Conservation (phyloP, 2,113 vertebrate species). For the Verasper variegatus region DNA sequence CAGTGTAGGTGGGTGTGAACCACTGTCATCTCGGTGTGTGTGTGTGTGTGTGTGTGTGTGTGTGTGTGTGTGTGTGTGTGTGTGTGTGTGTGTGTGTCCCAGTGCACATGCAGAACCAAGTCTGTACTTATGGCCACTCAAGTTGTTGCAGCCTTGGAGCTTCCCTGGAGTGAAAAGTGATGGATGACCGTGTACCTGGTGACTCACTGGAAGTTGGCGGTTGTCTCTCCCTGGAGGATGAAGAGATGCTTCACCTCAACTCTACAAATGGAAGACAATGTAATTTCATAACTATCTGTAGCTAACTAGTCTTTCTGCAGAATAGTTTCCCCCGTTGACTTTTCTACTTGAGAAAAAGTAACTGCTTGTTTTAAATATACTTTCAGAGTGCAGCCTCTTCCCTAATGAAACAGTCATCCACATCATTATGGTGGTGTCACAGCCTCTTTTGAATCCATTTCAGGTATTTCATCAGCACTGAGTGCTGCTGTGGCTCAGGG, state of each 20-base stretch:
- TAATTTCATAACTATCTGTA: background rate
- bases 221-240: background rate
- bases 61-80: too few relatives aligned
- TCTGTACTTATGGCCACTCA: background rate
- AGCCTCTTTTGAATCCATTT: too few relatives aligned
- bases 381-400: too few relatives aligned
- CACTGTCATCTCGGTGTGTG: background rate
- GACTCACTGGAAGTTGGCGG: too few relatives aligned
- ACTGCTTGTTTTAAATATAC: too few relatives aligned
- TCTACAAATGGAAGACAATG: background rate
- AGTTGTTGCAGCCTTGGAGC: background rate
- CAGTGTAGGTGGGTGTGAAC: background rate
- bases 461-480: too few relatives aligned
- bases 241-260: background rate
- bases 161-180: background rate
- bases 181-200: background rate
- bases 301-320: too few relatives aligned
- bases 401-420: too few relatives aligned
- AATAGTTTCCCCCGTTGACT: too few relatives aligned
- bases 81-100: background rate
- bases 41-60: background rate
- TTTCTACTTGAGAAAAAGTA: too few relatives aligned
- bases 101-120: background rate
- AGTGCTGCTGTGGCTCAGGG: too few relatives aligned
- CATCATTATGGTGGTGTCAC: too few relatives aligned